Conservation (phyloP, 2,888 invertebrate genomes). For the Trachelus iudaicus region DNA sequence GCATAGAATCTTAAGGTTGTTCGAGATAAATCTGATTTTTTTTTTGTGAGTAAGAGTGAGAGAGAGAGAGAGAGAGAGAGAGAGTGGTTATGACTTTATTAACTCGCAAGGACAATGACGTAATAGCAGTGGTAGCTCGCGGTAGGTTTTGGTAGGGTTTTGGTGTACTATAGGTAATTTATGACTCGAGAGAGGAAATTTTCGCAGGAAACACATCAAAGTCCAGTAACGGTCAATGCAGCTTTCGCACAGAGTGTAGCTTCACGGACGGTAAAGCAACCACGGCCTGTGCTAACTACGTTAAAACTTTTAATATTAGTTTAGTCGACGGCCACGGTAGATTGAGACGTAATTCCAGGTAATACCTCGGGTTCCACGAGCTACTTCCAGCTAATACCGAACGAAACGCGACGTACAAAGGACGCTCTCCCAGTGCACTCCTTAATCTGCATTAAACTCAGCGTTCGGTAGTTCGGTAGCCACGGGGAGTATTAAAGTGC, state of each 20-base stretch:
- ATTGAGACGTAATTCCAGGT: constrained; percentile 67
- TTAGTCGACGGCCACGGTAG: constrained; percentile 66
- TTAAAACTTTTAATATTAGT: constrained; percentile 67
- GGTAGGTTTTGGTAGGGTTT: not conserved
- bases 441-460: constrained; percentile 64
- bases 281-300: constrained; percentile 64
- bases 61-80: constrained; percentile 23
- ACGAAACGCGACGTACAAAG: constrained; percentile 63
- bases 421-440: constrained; percentile 49
- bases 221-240: constrained; percentile 37
- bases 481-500: no score
- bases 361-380: constrained; percentile 63
- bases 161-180: constrained; percentile 55
- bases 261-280: constrained; percentile 63
- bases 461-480: constrained; percentile 43
- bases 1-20: no score
- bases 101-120: no score
- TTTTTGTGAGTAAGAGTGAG: not conserved
- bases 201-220: constrained; percentile 63
- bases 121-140: not conserved
- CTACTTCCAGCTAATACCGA: constrained; percentile 63
- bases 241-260: constrained; percentile 41
- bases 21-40: no score
- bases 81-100: constrained; percentile 21
- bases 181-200: constrained; percentile 60